Evolutionary conservation across 2,888 invertebrate species (phyloP).

Genomic region (Neoaliturus tenellus): DNA sequence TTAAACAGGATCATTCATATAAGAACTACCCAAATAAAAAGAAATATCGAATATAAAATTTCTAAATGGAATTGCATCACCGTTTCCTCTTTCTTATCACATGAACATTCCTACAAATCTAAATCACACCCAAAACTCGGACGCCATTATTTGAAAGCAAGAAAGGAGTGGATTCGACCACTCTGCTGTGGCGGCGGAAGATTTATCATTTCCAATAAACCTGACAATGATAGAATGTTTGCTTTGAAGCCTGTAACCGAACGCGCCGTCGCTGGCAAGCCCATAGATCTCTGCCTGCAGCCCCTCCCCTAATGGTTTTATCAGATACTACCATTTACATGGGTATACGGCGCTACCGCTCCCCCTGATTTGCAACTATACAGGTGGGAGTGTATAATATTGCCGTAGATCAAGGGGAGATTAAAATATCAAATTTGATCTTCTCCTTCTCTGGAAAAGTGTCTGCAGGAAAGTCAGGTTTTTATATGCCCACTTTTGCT

Average conservation of each 20-base stretch:
- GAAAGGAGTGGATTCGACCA: background rate
- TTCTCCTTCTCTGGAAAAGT: too few relatives aligned
- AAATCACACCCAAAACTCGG: too few relatives aligned
- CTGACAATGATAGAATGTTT: conserved; percentile 49
- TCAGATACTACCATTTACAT: conserved; percentile 11
- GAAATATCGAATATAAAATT: too few relatives aligned
- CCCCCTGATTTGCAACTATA: background rate
- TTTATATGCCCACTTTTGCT: too few relatives aligned
- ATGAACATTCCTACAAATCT: too few relatives aligned
- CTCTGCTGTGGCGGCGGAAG: background rate
- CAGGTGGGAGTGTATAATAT: background rate
- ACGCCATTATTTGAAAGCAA: background rate
- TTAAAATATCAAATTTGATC: background rate
- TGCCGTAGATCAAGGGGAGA: background rate
- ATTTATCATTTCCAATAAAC: conserved; percentile 49
- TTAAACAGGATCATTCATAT: too few relatives aligned
- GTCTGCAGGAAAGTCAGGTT: too few relatives aligned
- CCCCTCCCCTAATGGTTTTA: conserved; percentile 12
- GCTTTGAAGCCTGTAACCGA: conserved; percentile 20
- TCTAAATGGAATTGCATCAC: too few relatives aligned
- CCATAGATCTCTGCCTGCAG: background rate
- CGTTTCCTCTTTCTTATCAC: too few relatives aligned
- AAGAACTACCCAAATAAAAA: too few relatives aligned
- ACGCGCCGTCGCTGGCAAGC: background rate
- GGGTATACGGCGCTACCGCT: background rate